Evolutionary conservation across 1,140 invertebrate species (phyloP).

Genomic region (Drosophila persimilis): DNA sequence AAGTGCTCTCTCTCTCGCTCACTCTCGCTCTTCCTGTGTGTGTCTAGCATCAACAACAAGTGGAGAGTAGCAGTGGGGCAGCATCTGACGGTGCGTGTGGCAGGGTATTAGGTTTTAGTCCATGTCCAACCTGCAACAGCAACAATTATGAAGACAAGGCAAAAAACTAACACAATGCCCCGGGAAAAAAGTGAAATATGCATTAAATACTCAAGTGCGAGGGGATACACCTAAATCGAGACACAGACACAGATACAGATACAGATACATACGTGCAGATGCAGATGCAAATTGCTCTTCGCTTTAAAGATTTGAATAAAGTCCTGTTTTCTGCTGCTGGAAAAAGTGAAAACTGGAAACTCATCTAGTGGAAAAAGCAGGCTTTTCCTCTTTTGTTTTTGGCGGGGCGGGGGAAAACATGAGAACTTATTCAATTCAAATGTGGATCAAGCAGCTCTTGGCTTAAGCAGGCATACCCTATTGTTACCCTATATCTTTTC

Average conservation of each 20-base stretch:
- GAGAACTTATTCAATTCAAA: conserved; percentile 17
- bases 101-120: conserved; percentile 42
- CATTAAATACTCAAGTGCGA: conserved; percentile 67
- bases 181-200: conserved; percentile 54
- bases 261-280: neutral
- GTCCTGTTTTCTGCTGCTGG: neutral
- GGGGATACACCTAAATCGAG: conserved; percentile 3
- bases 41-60: neutral
- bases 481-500: conserved; percentile 32
- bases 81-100: conserved; percentile 7
- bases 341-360: conserved; percentile 11
- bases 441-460: conserved; percentile 41
- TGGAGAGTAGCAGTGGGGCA: neutral
- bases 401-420: too few species aligned
- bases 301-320: too few species aligned
- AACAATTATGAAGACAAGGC: conserved; percentile 50
- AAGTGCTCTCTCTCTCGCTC: neutral
- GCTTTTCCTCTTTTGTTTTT: neutral
- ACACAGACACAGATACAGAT: conserved; percentile 15
- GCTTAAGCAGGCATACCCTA: conserved; percentile 13
- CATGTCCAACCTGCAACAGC: conserved; percentile 61
- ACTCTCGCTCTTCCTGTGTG: too few species aligned
- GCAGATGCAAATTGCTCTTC: conserved; percentile 8
- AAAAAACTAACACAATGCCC: conserved; percentile 50
- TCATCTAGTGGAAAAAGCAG: too few species aligned